A percentile compares a stretch with the other conserved stretches of the same genome.
These are phyloP conservation scores for Taphrorychus bicolor DNA, from an alignment of 2,888 invertebrate species.

Conservation along the genomic window DNA sequence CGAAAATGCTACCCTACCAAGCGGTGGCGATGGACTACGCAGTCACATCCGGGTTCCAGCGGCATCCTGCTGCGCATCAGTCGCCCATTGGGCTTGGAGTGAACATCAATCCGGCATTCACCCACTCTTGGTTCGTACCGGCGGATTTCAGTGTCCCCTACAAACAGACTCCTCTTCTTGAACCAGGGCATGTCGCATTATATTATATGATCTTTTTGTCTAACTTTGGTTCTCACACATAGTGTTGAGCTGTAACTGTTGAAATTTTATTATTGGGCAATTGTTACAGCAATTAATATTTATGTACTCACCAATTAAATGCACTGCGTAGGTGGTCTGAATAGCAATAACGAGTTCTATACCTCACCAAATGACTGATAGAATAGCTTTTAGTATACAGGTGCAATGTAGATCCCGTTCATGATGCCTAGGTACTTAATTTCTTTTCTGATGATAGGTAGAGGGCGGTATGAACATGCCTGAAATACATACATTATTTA, in stretches of 20 bases:
- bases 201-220: constrained; percentile 52
- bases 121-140: constrained; percentile 95
- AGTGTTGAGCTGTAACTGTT: background rate
- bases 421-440: too few relatives aligned
- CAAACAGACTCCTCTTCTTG: constrained; percentile 82
- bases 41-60: constrained; percentile 59
- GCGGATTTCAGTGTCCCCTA: constrained; percentile 92
- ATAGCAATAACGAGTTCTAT: too few relatives aligned
- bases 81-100: constrained; percentile 61
- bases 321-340: too few relatives aligned
- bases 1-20: constrained; percentile 83
- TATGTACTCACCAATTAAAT: too few relatives aligned
- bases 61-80: constrained; percentile 35
- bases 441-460: too few relatives aligned
- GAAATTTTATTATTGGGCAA: background rate
- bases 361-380: too few relatives aligned
- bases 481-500: too few relatives aligned
- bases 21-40: constrained; percentile 89
- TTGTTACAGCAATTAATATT: background rate
- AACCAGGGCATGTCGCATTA: constrained; percentile 88
- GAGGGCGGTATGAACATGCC: too few relatives aligned
- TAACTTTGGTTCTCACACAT: constrained; percentile 15
- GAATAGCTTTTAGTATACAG: too few relatives aligned
- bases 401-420: too few relatives aligned
- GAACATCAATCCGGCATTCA: constrained; percentile 81